Evolutionary conservation across 2,113 vertebrate species (phyloP), one percentile per base, ranked within the genome.

Genomic region (Leiothrix lutea): DNA sequence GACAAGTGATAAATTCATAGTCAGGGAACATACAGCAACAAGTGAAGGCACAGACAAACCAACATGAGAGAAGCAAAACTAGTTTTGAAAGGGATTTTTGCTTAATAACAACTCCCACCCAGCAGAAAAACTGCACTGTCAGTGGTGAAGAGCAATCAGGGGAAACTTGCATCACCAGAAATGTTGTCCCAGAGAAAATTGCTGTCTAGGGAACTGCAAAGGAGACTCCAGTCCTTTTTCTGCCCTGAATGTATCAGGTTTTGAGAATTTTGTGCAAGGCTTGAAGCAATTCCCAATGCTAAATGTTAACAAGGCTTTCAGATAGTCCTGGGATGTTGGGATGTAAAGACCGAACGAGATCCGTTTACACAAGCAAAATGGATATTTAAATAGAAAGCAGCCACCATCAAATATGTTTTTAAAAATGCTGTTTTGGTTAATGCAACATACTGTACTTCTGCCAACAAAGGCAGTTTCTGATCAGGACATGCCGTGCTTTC

Each of bases 321-420:
- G 94, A 93, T 95, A 94, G 91, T 47, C 81, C 88, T 86, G 81
- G 87, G 93, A 97, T 73, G 93, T 70, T 5, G 28, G 86, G 86
- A 96, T 61, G 80, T 57, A 88, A 94, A 96, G 95, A 94, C 86
- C 29, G 38, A 97, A 85, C 2, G 80, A 94, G 92, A 96, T 94
- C 88, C 31, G 7, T 97, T 97, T 97, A 97, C 92, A 97, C 70
- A 95, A 96, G 91, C 81, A 94, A 96, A 95, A 97, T 70, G 90
- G 90, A 95, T 94, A 97, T 97, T 97, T 97, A 97, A 97, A 97
- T 96, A 97, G 91, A 97, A 97, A 97, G 89, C 96, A 97, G 96
- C 80, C 97, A 97, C 90, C 95, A 96, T 96, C 90, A 95, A 96
- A 97, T 95, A 91, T 90, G 86, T 82, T 92, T 89, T 23, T 29